phyloP scores from a whole-genome alignment of 2,113 vertebrate genomes.

The Merops nubicus region DNA sequence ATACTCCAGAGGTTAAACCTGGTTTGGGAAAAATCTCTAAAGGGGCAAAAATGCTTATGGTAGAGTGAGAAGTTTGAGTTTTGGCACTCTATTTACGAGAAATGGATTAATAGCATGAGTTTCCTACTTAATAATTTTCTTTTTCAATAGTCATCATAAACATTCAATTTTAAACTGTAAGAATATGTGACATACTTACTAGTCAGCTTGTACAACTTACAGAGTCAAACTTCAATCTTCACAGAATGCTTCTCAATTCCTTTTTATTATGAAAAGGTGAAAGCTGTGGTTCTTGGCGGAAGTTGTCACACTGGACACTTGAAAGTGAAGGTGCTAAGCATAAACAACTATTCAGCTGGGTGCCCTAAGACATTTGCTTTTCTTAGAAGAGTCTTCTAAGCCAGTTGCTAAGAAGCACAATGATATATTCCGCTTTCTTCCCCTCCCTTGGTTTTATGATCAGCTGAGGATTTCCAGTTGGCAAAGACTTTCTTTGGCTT shows the following conservation, averaged over 20 bases:
- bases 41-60: not conserved
- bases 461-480: not conserved
- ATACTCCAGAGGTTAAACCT: not conserved
- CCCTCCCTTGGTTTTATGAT: not conserved
- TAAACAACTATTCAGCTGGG: not conserved
- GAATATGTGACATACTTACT: not conserved
- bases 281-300: not conserved
- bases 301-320: not conserved
- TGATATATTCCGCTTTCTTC: not conserved
- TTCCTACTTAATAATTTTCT: not conserved
- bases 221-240: not conserved
- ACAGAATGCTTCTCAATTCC: not conserved
- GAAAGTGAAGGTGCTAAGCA: not conserved
- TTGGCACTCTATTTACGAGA: not conserved
- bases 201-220: not conserved
- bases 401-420: not conserved
- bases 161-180: not conserved
- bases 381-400: not conserved
- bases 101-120: not conserved
- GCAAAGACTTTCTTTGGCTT: not conserved
- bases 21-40: not conserved
- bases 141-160: not conserved
- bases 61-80: not conserved
- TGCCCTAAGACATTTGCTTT: not conserved
- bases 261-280: not conserved